phyloP scores from a whole-genome alignment of 2,113 vertebrate genomes.

The Rattus norvegicus region DNA sequence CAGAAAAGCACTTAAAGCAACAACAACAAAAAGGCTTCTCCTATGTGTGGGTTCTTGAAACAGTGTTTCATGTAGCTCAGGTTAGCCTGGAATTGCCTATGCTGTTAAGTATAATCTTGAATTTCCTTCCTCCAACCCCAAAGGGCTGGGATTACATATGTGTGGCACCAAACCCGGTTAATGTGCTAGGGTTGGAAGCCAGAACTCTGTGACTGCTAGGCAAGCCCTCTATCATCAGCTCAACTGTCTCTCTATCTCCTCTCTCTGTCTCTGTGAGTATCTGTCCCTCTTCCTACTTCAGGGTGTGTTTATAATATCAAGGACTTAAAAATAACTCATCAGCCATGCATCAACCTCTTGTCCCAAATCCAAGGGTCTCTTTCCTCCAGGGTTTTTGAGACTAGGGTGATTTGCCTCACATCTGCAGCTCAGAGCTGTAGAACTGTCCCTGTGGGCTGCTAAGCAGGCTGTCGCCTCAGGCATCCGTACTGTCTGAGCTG shows the following conservation, averaged over 20 bases:
- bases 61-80: not conserved
- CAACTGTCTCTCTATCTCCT: not conserved
- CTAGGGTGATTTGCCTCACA: not conserved
- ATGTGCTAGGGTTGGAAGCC: not conserved
- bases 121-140: not conserved
- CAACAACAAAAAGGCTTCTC: not conserved
- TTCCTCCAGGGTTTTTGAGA: not conserved
- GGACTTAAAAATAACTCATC: constrained; percentile 25
- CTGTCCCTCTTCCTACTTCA: not conserved
- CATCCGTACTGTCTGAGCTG: not conserved
- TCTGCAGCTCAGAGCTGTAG: not conserved
- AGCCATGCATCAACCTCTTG: not conserved
- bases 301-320: not conserved
- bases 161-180: not conserved
- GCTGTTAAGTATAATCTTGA: not conserved
- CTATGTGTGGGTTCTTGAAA: not conserved
- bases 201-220: not conserved
- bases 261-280: not conserved
- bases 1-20: not conserved
- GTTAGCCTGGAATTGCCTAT: not conserved
- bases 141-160: too few relatives aligned
- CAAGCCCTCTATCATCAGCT: too few relatives aligned
- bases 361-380: not conserved
- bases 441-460: not conserved
- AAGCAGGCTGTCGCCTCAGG: not conserved